phyloP scores from a whole-genome alignment of 2,113 vertebrate species.

The Platysternon megacephalum region DNA sequence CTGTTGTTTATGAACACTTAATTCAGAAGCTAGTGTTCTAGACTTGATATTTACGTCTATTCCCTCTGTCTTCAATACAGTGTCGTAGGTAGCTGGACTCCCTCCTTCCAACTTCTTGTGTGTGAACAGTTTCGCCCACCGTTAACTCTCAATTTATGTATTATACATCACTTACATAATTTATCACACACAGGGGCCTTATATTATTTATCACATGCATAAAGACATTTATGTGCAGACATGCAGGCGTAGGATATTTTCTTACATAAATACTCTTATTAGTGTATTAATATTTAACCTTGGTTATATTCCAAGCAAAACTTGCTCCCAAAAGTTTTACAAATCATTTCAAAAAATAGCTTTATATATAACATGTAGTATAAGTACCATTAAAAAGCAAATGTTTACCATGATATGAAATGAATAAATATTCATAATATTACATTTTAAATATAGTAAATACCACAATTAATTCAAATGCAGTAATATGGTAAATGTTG shows the following conservation, averaged over 20 bases:
- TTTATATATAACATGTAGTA: background rate
- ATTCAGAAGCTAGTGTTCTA: background rate
- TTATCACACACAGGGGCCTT: conserved; percentile 52
- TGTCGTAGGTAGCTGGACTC: background rate
- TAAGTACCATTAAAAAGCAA: background rate
- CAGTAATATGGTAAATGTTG: background rate
- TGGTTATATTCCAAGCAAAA: conserved; percentile 3
- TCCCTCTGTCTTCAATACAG: background rate
- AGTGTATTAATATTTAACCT: conserved; percentile 53
- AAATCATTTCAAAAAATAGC: background rate
- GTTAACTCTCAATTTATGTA: conserved; percentile 66
- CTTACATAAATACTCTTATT: conserved; percentile 42
- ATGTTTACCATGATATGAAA: background rate
- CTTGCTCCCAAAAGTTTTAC: background rate
- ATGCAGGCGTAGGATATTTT: conserved; percentile 51
- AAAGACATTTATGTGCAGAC: conserved; percentile 55
- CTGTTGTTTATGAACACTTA: background rate
- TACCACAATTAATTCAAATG: background rate
- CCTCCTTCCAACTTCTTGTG: background rate
- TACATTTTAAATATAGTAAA: background rate
- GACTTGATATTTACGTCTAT: background rate
- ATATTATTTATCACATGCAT: conserved; percentile 68
- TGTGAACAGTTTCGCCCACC: conserved; percentile 36
- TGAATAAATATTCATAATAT: background rate
- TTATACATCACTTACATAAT: conserved; percentile 74